phyloP scores from a whole-genome alignment of 2,113 vertebrate species.

The Corythornis madagascariensis region DNA sequence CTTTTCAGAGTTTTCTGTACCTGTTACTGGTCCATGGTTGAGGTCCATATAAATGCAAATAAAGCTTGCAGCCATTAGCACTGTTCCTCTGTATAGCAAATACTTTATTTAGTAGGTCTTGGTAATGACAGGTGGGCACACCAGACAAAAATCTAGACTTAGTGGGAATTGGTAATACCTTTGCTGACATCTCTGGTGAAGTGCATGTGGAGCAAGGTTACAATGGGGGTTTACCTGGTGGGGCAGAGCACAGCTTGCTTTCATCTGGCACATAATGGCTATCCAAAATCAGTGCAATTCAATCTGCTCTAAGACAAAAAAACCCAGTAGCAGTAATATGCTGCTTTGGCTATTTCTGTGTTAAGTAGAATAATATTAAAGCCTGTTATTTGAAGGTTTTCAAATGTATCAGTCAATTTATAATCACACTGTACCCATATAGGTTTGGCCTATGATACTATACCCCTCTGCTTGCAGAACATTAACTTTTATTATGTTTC shows the following conservation, averaged over 20 bases:
- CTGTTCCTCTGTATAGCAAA: neutral
- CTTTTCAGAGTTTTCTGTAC: neutral
- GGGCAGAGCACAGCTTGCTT: neutral
- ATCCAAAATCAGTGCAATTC: neutral
- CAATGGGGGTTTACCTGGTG: neutral
- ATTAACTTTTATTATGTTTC: neutral
- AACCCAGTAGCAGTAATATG: neutral
- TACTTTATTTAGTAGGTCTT: neutral
- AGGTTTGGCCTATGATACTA: neutral
- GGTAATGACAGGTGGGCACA: neutral
- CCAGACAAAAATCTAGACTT: neutral
- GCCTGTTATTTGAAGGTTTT: neutral
- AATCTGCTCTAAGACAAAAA: neutral
- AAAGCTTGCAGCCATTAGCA: neutral
- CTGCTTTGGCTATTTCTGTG: neutral
- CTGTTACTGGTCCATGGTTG: neutral
- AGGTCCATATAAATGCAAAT: neutral
- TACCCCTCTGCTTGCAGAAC: neutral
- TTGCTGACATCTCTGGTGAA: neutral
- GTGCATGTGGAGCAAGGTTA: neutral
- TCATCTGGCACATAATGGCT: neutral
- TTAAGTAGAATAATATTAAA: neutral
- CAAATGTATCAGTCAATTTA: neutral
- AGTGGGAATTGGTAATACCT: neutral
- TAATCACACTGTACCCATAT: neutral